phyloP scores from a whole-genome alignment of 2,888 invertebrate species.

The Calliphora vomitoria region DNA sequence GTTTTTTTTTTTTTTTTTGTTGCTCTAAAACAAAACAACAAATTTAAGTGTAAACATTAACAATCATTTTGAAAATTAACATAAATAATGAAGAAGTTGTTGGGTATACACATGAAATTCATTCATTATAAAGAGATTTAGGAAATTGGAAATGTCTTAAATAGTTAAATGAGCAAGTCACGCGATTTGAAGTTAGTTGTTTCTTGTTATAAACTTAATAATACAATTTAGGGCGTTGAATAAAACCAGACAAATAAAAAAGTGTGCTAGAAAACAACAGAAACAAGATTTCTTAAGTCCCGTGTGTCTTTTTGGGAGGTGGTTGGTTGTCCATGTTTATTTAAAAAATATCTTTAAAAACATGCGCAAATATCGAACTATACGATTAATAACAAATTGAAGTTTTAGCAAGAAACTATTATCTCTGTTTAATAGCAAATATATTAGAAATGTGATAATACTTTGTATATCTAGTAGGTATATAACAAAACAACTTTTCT shows the following conservation, averaged over 20 bases:
- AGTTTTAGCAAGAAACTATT: not conserved
- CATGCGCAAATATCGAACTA: too few relatives aligned
- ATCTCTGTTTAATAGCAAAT: not conserved
- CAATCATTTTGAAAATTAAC: slow-evolving; percentile 49
- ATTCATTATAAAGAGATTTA: slow-evolving; percentile 38
- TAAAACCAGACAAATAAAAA: too few relatives aligned
- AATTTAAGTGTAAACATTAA: slow-evolving; percentile 62
- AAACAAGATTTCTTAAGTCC: too few relatives aligned
- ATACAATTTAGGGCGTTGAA: too few relatives aligned
- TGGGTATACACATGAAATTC: not conserved
- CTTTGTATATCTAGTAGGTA: not conserved
- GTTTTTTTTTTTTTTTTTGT: too few relatives aligned
- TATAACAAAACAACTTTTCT: not conserved
- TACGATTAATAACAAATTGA: too few relatives aligned
- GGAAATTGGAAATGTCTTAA: not conserved
- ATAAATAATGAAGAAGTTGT: slow-evolving; percentile 61
- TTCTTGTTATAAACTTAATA: not conserved
- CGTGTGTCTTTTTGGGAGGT: too few relatives aligned
- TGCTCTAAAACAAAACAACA: not conserved
- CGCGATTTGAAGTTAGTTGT: not conserved
- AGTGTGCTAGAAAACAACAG: too few relatives aligned
- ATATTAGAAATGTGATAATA: slow-evolving; percentile 7
- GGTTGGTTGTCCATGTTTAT: too few relatives aligned
- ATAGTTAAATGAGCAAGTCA: slow-evolving; percentile 6
- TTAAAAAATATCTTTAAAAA: too few relatives aligned